Conservation (phyloP, 2,888 invertebrate genomes). For the Congeria kusceri region DNA sequence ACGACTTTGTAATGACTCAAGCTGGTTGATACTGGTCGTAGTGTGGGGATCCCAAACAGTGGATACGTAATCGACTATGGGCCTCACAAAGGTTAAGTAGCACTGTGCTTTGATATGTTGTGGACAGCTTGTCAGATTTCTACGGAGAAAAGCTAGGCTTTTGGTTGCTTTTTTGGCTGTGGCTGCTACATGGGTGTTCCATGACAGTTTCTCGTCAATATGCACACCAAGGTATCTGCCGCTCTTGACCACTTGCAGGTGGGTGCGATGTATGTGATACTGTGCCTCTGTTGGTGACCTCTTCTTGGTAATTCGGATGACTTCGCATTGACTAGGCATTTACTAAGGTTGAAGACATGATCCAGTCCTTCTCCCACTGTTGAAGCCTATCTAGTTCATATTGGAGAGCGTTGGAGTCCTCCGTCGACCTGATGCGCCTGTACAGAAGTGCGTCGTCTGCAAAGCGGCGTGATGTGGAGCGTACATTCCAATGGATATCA, state of each 20-base stretch:
- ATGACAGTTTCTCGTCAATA: slow-evolving; percentile 12
- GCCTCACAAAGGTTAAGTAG: slow-evolving; percentile 32
- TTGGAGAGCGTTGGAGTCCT: too few relatives aligned
- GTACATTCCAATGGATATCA: slow-evolving; percentile 13
- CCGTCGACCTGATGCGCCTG: background rate
- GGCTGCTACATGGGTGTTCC: slow-evolving; percentile 19
- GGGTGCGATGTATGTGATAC: too few relatives aligned
- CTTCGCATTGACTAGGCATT: too few relatives aligned
- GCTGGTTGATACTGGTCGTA: slow-evolving; percentile 14
- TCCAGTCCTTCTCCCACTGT: too few relatives aligned
- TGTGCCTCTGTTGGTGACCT: too few relatives aligned
- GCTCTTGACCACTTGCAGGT: too few relatives aligned
- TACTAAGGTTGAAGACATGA: too few relatives aligned
- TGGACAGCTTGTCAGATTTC: slow-evolving; percentile 36
- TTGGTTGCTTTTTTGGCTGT: slow-evolving; percentile 14
- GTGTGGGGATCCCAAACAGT: slow-evolving; percentile 47
- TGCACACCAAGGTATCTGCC: slow-evolving; percentile 29
- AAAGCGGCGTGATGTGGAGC: slow-evolving; percentile 16
- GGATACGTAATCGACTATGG: slow-evolving; percentile 26
- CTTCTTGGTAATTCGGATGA: too few relatives aligned
- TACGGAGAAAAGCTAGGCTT: slow-evolving; percentile 12
- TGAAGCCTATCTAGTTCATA: too few relatives aligned
- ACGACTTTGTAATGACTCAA: slow-evolving; percentile 40
- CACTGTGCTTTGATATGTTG: slow-evolving; percentile 27
- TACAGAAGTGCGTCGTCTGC: slow-evolving; percentile 33